phyloP scores from a whole-genome alignment of 2,888 invertebrate genomes.

The Molorchus minor region DNA sequence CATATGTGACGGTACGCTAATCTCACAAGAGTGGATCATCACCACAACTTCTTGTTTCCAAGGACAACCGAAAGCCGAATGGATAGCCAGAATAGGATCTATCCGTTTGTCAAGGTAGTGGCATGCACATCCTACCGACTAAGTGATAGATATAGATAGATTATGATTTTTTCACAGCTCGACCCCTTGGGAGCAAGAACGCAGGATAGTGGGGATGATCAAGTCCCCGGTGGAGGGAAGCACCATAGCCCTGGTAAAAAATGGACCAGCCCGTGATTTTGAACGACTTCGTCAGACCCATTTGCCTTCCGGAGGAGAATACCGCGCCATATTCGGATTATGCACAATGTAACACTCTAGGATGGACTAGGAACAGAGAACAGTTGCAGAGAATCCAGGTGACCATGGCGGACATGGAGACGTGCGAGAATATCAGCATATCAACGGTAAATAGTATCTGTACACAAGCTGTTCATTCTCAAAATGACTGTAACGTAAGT shows the following conservation, averaged over 20 bases:
- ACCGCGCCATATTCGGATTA: conserved; percentile 54
- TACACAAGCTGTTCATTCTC: conserved; percentile 80
- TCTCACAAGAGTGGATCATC: conserved; percentile 84
- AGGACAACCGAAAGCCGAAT: conserved; percentile 87
- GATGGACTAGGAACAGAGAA: conserved; percentile 87
- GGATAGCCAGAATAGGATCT: conserved; percentile 82
- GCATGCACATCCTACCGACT: too few relatives aligned
- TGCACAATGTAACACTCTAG: conserved; percentile 81
- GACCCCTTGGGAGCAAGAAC: conserved; percentile 88
- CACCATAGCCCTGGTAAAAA: conserved; percentile 81
- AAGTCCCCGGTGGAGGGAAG: conserved; percentile 91
- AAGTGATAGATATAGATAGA: too few relatives aligned
- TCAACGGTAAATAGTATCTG: conserved; percentile 85
- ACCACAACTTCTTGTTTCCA: conserved; percentile 88
- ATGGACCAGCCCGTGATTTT: conserved; percentile 78
- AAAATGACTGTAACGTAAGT: conserved; percentile 86
- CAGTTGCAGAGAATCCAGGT: conserved; percentile 84
- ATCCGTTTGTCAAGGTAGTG: conserved; percentile 72
- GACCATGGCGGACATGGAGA: conserved; percentile 78
- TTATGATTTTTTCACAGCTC: conserved; percentile 70
- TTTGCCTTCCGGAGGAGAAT: conserved; percentile 77
- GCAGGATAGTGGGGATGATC: conserved; percentile 82
- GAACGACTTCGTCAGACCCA: conserved; percentile 85
- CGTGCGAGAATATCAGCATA: conserved; percentile 86
- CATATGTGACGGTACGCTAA: conserved; percentile 87